Evolutionary conservation across 1,140 invertebrate species (phyloP).

Genomic region (Drosophila nannoptera): DNA sequence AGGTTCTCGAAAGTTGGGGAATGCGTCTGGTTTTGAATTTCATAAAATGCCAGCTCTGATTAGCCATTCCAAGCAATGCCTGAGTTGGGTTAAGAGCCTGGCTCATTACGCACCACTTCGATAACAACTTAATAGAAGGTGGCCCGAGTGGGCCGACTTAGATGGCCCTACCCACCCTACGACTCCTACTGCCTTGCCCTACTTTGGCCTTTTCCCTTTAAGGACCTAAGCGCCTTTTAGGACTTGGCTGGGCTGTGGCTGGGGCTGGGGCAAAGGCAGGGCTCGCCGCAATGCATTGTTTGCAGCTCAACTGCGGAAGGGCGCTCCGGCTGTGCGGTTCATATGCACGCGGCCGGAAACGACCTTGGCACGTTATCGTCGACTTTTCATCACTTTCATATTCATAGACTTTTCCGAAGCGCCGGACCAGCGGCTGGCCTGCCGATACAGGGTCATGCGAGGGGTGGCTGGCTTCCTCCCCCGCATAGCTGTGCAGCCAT

Average conservation of each 20-base stretch:
- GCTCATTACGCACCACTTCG: slow-evolving; percentile 49
- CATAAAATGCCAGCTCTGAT: slow-evolving; percentile 65
- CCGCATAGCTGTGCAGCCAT: slow-evolving; percentile 29
- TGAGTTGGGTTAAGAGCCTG: slow-evolving; percentile 29
- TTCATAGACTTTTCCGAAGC: slow-evolving; percentile 71
- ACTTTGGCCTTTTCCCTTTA: slow-evolving; percentile 37
- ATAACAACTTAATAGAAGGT: slow-evolving; percentile 63
- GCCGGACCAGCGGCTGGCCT: slow-evolving; percentile 6
- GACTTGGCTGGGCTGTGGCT: background rate
- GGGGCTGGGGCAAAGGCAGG: background rate
- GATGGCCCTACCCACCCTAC: background rate
- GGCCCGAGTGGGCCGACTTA: background rate
- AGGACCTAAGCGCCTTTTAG: slow-evolving; percentile 35
- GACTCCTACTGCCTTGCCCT: slow-evolving; percentile 24
- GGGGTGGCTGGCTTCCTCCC: background rate
- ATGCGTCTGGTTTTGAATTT: slow-evolving; percentile 57
- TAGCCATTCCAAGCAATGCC: slow-evolving; percentile 54
- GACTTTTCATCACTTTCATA: slow-evolving; percentile 77
- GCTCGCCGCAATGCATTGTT: slow-evolving; percentile 69
- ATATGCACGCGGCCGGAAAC: slow-evolving; percentile 78
- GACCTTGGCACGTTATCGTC: slow-evolving; percentile 78
- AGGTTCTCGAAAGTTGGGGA: slow-evolving; percentile 51
- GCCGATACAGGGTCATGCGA: background rate
- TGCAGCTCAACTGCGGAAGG: slow-evolving; percentile 21
- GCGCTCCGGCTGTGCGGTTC: slow-evolving; percentile 41